Evolutionary conservation across 2,797 vertebrate genomes (phyloP).

Genomic region (Ctenopoma kingsleyae): DNA sequence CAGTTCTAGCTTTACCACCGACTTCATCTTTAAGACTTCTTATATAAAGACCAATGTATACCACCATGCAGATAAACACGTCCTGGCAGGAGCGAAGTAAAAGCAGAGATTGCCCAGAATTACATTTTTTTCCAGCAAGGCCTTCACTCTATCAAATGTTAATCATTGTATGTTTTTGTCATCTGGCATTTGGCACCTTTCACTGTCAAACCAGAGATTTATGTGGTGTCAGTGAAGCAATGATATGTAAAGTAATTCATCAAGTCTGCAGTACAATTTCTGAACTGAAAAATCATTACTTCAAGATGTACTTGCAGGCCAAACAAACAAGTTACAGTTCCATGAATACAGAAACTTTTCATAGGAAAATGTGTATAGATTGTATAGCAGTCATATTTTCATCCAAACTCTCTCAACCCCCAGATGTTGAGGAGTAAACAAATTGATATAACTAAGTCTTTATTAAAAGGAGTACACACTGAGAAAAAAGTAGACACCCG

Average conservation of each 20-base stretch:
- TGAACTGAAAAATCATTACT: constrained; percentile 19
- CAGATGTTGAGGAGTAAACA: not conserved
- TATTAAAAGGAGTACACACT: too few relatives aligned
- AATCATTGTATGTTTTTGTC: constrained; percentile 13
- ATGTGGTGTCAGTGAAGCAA: constrained; percentile 23
- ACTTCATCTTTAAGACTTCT: not conserved
- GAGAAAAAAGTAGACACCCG: too few relatives aligned
- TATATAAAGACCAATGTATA: not conserved
- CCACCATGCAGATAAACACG: not conserved
- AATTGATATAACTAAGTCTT: not conserved
- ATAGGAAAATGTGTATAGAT: constrained; percentile 1
- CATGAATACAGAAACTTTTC: constrained; percentile 15
- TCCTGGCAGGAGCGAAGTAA: not conserved
- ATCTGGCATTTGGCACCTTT: constrained; percentile 6
- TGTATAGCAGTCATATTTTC: not conserved
- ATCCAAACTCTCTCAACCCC: not conserved
- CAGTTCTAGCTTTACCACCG: not conserved
- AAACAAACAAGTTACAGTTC: constrained; percentile 8
- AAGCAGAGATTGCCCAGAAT: not conserved
- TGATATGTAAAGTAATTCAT: constrained; percentile 2
- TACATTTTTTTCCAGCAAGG: not conserved
- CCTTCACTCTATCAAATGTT: not conserved
- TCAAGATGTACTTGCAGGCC: constrained; percentile 7
- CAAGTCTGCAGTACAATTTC: constrained; percentile 12
- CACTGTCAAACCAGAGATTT: constrained; percentile 13